phyloP scores from a whole-genome alignment of 2,888 invertebrate genomes.

The Mythimna impura region DNA sequence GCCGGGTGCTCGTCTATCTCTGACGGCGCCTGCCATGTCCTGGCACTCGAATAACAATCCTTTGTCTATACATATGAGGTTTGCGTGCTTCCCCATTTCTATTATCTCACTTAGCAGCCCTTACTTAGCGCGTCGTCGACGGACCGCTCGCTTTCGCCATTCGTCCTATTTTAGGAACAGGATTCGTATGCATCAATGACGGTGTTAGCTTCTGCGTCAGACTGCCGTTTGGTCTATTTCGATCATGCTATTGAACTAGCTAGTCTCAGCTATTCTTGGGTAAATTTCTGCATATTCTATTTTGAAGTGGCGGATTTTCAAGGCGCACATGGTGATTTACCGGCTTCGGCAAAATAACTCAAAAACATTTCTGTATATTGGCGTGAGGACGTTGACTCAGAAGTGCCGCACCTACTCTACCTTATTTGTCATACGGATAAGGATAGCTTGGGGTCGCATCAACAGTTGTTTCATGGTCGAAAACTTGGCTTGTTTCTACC shows the following conservation, averaged over 20 bases:
- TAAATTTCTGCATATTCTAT: slow-evolving; percentile 59
- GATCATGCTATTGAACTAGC: slow-evolving; percentile 70
- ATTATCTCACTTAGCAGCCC: slow-evolving; percentile 73
- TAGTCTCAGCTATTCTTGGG: slow-evolving; percentile 52
- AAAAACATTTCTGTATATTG: slow-evolving; percentile 47
- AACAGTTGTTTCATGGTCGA: slow-evolving; percentile 60
- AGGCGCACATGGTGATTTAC: slow-evolving; percentile 47
- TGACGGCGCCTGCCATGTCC: slow-evolving; percentile 75
- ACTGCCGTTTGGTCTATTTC: slow-evolving; percentile 74
- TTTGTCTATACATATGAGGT: slow-evolving; percentile 68
- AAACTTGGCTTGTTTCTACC: slow-evolving; percentile 32
- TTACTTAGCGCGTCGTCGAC: slow-evolving; percentile 77
- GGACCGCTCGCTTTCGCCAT: slow-evolving; percentile 74
- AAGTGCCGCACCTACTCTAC: slow-evolving; percentile 60
- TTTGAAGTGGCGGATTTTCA: slow-evolving; percentile 49
- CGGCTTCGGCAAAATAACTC: slow-evolving; percentile 43
- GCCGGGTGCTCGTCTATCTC: slow-evolving; percentile 84
- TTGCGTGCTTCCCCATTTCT: slow-evolving; percentile 54
- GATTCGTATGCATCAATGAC: slow-evolving; percentile 79
- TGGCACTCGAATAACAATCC: slow-evolving; percentile 73
- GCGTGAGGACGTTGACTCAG: slow-evolving; percentile 63
- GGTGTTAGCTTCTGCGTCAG: slow-evolving; percentile 80
- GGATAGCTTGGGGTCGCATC: slow-evolving; percentile 58
- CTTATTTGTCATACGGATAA: slow-evolving; percentile 65
- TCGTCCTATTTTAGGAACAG: slow-evolving; percentile 80